A percentile compares a stretch with the other conserved stretches of the same genome.
phyloP scores from a whole-genome alignment of 2,797 vertebrate species.

The Austrolebias charrua region DNA sequence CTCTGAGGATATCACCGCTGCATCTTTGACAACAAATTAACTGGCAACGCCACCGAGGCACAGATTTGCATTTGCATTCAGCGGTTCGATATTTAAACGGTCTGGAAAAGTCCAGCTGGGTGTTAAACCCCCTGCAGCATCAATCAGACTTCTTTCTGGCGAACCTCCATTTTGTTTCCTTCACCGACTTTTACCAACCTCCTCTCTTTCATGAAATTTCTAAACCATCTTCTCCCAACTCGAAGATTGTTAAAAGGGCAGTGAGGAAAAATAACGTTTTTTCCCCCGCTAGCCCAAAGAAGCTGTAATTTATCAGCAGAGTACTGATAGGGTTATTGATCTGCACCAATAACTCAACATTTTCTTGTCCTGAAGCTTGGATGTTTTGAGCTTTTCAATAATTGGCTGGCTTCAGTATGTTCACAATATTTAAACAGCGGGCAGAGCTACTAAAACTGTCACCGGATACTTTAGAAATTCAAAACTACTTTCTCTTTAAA shows the following conservation, averaged over 20 bases:
- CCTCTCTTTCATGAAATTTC: conserved; percentile 21
- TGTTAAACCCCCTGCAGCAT: conserved; percentile 31
- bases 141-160: conserved; percentile 20
- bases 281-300: conserved; percentile 29
- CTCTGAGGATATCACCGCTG: conserved; percentile 42
- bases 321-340: conserved; percentile 57
- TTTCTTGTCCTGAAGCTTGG: conserved; percentile 29
- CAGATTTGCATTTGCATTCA: conserved; percentile 44
- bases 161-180: conserved; percentile 21
- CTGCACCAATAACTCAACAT: conserved; percentile 50
- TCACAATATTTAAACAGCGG: conserved; percentile 26
- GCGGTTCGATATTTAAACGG: conserved; percentile 12
- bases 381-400: conserved; percentile 40
- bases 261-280: conserved; percentile 21
- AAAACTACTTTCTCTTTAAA: no score
- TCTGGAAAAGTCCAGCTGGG: conserved; percentile 27
- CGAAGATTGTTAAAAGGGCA: conserved; percentile 34
- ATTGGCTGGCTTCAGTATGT: conserved; percentile 35
- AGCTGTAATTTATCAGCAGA: conserved; percentile 33
- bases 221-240: conserved; percentile 23
- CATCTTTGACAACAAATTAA: conserved; percentile 42
- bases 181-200: background rate
- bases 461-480: conserved; percentile 17
- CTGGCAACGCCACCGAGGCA: conserved; percentile 35
- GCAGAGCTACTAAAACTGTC: conserved; percentile 22